Conservation (phyloP, 2,797 vertebrate species). For the Sandelia bainsii region DNA sequence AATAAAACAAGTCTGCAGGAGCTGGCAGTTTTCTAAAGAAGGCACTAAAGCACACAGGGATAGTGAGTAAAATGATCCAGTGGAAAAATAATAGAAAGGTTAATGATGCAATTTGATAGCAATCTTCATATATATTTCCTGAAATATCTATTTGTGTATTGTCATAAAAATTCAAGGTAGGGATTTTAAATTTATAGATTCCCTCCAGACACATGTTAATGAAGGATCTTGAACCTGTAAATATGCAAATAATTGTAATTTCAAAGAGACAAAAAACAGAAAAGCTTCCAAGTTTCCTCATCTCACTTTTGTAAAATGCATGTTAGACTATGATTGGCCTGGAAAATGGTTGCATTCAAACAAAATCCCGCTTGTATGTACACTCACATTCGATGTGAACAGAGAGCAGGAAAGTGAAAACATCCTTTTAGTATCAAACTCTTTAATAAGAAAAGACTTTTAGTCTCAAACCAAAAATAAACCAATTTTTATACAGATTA, state of each 20-base stretch:
- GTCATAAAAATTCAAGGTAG: conserved; percentile 18
- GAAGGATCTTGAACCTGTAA: background rate
- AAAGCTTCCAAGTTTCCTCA: no score
- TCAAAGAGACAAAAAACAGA: no score
- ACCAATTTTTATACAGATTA: background rate
- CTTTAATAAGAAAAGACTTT: no score
- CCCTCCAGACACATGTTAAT: background rate
- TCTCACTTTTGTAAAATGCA: no score
- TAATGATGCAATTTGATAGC: conserved; percentile 42
- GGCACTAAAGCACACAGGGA: conserved; percentile 20
- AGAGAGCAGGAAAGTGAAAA: no score
- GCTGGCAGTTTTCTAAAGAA: conserved; percentile 14
- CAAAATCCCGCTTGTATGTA: no score
- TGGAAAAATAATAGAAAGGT: conserved; percentile 21
- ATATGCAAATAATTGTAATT: no score
- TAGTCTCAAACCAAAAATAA: no score
- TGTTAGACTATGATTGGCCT: no score
- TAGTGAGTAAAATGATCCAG: conserved; percentile 14
- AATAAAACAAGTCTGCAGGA: conserved; percentile 48
- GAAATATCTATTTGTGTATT: conserved; percentile 7
- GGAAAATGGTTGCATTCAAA: no score
- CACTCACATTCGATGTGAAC: no score
- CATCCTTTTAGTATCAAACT: no score
- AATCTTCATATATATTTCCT: conserved; percentile 24
- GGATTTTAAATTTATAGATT: conserved; percentile 2